phyloP scores from a whole-genome alignment of 2,888 invertebrate species.

The Ceramica pisi region DNA sequence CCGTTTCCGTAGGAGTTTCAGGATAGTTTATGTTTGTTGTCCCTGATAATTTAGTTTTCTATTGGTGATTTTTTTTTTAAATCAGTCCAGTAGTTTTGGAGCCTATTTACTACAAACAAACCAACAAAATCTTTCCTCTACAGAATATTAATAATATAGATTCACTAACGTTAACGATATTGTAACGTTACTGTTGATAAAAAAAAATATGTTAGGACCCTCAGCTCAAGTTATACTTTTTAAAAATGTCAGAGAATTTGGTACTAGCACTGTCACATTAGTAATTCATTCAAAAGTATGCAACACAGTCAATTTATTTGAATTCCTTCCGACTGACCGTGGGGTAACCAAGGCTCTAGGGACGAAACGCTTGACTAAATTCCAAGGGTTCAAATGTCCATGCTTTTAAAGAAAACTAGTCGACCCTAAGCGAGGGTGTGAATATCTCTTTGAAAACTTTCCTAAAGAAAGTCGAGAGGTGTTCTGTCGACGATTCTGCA shows the following conservation, averaged over 20 bases:
- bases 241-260: not conserved
- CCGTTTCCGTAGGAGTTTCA: too few relatives aligned
- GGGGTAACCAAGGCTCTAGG: constrained; percentile 79
- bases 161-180: too few relatives aligned
- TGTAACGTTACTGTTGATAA: too few relatives aligned
- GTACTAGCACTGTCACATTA: constrained; percentile 28
- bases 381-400: constrained; percentile 85
- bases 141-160: too few relatives aligned
- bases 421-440: constrained; percentile 84
- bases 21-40: too few relatives aligned
- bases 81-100: too few relatives aligned
- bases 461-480: constrained; percentile 60
- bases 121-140: too few relatives aligned
- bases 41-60: too few relatives aligned
- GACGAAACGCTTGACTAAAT: constrained; percentile 87
- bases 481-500: constrained; percentile 55
- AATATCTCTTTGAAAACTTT: constrained; percentile 82
- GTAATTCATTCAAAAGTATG: constrained; percentile 59
- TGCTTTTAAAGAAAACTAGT: constrained; percentile 86
- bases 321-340: constrained; percentile 84
- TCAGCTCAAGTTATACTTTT: not conserved
- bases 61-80: too few relatives aligned
- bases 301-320: constrained; percentile 79
- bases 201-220: too few relatives aligned
- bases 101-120: too few relatives aligned